These are phyloP conservation scores for Colletes latitarsis DNA, from an alignment of 1,140 invertebrate species.

Conservation along the genomic window DNA sequence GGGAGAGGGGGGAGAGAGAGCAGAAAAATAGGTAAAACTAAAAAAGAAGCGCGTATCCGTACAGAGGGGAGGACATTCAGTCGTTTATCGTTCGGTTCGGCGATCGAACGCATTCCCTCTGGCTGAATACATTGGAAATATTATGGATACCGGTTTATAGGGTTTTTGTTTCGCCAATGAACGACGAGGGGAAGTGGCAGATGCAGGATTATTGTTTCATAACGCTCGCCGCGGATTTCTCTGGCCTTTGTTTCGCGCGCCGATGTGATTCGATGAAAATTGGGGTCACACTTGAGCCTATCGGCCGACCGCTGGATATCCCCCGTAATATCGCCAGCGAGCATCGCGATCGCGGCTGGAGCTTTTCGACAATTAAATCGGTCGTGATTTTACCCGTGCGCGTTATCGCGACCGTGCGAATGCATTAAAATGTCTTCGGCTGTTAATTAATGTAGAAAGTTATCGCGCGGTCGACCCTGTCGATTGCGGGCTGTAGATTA, in stretches of 20 bases:
- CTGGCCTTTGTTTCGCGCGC: conserved; percentile 16
- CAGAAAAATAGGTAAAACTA: background rate
- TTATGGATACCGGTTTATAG: conserved; percentile 59
- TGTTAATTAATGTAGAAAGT: conserved; percentile 7
- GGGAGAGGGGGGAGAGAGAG: background rate
- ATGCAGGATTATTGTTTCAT: conserved; percentile 47
- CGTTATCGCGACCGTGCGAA: background rate
- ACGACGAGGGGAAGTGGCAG: background rate
- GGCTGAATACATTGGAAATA: conserved; percentile 51
- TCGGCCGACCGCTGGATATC: background rate
- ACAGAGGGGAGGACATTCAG: conserved; percentile 43
- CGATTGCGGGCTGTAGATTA: background rate
- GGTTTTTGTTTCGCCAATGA: conserved; percentile 41
- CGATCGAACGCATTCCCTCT: conserved; percentile 53
- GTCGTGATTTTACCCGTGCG: background rate
- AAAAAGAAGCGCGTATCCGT: conserved; percentile 12
- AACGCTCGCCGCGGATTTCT: conserved; percentile 30
- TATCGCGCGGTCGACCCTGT: background rate
- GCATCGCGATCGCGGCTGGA: background rate
- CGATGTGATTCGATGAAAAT: conserved; percentile 28
- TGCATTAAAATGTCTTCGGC: background rate
- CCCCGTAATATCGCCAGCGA: background rate
- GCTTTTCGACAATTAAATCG: background rate
- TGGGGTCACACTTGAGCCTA: conserved; percentile 35
- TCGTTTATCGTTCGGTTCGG: conserved; percentile 58